Base-by-base conservation (phyloP, 2,888 invertebrate genomes). In the Dynastes tityus region DNA sequence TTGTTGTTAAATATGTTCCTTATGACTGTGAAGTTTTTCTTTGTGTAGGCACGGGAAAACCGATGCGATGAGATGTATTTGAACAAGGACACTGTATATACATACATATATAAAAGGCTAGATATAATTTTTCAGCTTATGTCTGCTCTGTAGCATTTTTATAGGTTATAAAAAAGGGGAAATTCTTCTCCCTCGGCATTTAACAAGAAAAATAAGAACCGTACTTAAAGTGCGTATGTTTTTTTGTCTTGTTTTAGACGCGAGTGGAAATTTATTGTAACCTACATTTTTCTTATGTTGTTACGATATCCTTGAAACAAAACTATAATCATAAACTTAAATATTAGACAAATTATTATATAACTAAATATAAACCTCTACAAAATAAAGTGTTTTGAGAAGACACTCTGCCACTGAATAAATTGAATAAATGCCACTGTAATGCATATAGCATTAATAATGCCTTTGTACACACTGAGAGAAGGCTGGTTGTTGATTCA, bases 141-240 rank as follows among this genome's bases (percentile, higher is more conserved):
- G 58, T 73, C 22, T 55, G 37, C 1, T 58, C 27, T 40, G 22
- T 73, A 40, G 22, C 45, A 16, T 68, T 73, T 73, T 73, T 73
- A 73, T 73, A 37, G 73, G 61, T 40, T 58, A 73, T 73, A 73
- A 73, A 73, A 40, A 16, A 4, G 40, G 61, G 22, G 40, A 40
- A 40, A 58, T 73, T 58, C 51, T 53, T 73, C 32, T 37, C 58
- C 37, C 73, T 37, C 32, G 58, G 13, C 73, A 58, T 73, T 73
- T 40, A 73, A 73, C 73, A 61, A 13, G 55, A 37, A 58, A 58
- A 58, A 73, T 73, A 73, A 73, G 40, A 22, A 16, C 16, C 22
- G 49, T 27, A 27, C 49, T 68, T 49, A 37, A 16, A 16, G 53
- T 5, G 32, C 32, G 5, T 32, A 11, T 11, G 9, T 45, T 11